phyloP scores from a whole-genome alignment of 1,140 invertebrate species.

The Orussus abietinus region DNA sequence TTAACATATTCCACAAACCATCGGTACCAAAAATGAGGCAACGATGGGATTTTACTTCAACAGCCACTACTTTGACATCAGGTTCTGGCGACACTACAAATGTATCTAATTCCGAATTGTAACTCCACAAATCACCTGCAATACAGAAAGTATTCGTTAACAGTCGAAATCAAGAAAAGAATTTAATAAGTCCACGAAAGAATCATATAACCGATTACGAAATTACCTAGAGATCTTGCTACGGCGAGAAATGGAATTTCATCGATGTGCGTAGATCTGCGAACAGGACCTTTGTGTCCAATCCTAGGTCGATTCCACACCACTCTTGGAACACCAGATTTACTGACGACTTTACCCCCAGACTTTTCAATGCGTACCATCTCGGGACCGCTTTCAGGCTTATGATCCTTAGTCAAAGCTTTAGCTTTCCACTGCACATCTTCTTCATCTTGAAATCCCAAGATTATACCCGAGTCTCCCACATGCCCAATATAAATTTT shows the following conservation, averaged over 20 bases:
- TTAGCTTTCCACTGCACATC: slow-evolving; percentile 72
- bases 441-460: slow-evolving; percentile 74
- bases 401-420: slow-evolving; percentile 86
- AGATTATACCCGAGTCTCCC: slow-evolving; percentile 91
- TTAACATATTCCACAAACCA: slow-evolving; percentile 95
- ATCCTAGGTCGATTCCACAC: slow-evolving; percentile 92
- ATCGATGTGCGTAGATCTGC: slow-evolving; percentile 81
- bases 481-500: slow-evolving; percentile 98
- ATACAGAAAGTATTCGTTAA: slow-evolving; percentile 5
- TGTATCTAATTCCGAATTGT: slow-evolving; percentile 81
- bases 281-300: slow-evolving; percentile 75
- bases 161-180: too few species aligned
- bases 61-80: slow-evolving; percentile 82
- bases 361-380: slow-evolving; percentile 79
- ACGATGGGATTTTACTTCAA: slow-evolving; percentile 74
- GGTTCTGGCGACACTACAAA: slow-evolving; percentile 98
- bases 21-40: slow-evolving; percentile 95
- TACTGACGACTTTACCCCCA: slow-evolving; percentile 84
- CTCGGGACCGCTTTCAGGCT: slow-evolving; percentile 88
- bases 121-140: slow-evolving; percentile 92
- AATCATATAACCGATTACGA: too few species aligned
- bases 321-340: slow-evolving; percentile 90
- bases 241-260: slow-evolving; percentile 96
- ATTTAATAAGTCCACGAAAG: too few species aligned
- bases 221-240: slow-evolving; percentile 83